Percentiles rank a stretch among this genome's conserved stretches.
These are phyloP conservation scores for Montipora sp. DNA, from an alignment of 64 coral and sea anemone species.

Conservation along the genomic window DNA sequence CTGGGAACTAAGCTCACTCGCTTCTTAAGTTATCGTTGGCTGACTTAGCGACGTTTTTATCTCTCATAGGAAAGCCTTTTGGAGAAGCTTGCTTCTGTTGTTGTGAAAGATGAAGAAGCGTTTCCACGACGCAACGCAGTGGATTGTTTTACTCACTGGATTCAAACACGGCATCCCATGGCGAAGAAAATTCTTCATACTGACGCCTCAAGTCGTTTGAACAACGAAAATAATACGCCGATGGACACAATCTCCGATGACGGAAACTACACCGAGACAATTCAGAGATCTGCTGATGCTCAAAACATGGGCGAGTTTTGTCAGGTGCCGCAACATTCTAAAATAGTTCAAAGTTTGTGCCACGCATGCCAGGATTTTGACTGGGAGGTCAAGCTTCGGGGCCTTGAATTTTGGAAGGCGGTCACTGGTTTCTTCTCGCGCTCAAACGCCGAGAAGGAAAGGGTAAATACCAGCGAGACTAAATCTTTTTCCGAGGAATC, in stretches of 20 bases:
- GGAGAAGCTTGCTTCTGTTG: conserved; percentile 25
- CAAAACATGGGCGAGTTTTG: neutral
- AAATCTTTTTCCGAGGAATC: neutral
- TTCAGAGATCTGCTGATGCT: neutral
- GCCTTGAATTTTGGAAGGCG: conserved; percentile 67
- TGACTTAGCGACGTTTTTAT: neutral
- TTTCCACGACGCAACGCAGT: conserved; percentile 77
- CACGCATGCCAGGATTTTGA: conserved; percentile 83
- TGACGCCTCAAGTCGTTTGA: no score
- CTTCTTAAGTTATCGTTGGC: no score
- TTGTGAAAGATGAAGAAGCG: conserved; percentile 75
- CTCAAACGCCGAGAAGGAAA: neutral
- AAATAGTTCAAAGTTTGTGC: conserved; percentile 3
- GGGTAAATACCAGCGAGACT: neutral
- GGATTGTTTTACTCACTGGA: conserved; percentile 70
- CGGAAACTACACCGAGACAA: neutral
- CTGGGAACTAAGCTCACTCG: no score
- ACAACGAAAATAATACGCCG: neutral
- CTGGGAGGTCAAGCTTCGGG: conserved; percentile 93
- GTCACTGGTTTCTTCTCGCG: conserved; percentile 20
- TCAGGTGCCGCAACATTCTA: neutral
- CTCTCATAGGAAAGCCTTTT: conserved; percentile 63
- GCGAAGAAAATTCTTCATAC: neutral
- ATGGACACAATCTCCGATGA: neutral
- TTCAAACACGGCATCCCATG: conserved; percentile 69